Percentiles rank a stretch among this genome's conserved stretches.
Evolutionary conservation across 1,140 invertebrate species (phyloP).

Genomic region (Macrocentrus cingulum): DNA sequence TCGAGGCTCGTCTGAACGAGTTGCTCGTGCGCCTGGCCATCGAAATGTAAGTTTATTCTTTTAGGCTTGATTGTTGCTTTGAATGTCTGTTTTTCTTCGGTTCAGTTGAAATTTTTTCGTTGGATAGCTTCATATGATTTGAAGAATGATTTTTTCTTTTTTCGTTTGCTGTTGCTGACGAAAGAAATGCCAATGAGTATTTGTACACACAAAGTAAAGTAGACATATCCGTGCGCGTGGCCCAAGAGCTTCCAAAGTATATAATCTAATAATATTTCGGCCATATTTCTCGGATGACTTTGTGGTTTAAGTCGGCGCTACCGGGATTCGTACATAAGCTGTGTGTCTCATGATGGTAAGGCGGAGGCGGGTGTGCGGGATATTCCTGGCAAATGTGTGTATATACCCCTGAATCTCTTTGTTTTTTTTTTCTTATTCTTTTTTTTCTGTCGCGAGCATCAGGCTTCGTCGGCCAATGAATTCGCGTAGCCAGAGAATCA

Average conservation of each 20-base stretch:
- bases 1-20: slow-evolving; percentile 73
- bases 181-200: not conserved
- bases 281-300: slow-evolving; percentile 41
- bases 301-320: slow-evolving; percentile 32
- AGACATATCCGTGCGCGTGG: not conserved
- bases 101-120: not conserved
- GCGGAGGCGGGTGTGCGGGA: slow-evolving; percentile 31
- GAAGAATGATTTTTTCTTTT: no score
- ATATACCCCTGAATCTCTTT: slow-evolving; percentile 1
- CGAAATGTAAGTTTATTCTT: slow-evolving; percentile 48
- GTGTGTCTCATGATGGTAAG: slow-evolving; percentile 23
- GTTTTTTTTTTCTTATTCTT: not conserved
- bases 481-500: not conserved
- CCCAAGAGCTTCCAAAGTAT: slow-evolving; percentile 20
- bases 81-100: not conserved
- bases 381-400: slow-evolving; percentile 34
- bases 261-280: slow-evolving; percentile 48
- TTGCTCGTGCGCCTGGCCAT: slow-evolving; percentile 56
- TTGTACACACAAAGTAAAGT: not conserved
- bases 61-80: no score
- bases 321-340: slow-evolving; percentile 28
- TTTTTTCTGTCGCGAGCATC: not conserved
- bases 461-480: not conserved
- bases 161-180: no score
- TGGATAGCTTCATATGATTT: not conserved